Conservation (phyloP, 1,140 invertebrate species). For the Drosophila grimshawi region DNA sequence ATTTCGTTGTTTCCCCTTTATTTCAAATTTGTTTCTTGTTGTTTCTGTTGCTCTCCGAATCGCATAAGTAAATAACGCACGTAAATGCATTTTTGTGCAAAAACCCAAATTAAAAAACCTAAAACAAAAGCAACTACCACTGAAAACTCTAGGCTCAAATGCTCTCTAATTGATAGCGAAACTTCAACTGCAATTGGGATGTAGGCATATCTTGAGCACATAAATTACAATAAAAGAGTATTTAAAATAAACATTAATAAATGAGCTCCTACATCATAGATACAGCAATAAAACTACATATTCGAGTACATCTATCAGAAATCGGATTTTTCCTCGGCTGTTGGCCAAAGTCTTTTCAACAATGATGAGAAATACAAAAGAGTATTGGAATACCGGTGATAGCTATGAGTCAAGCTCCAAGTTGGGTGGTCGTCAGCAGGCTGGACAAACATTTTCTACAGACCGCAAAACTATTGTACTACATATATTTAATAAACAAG, state of each 20-base stretch:
- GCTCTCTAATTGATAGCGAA: slow-evolving; percentile 24
- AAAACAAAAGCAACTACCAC: slow-evolving; percentile 16
- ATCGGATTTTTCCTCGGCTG: not conserved
- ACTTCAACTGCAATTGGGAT: too few species aligned
- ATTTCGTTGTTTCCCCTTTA: slow-evolving; percentile 21
- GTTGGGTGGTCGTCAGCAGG: slow-evolving; percentile 18
- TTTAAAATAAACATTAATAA: not conserved
- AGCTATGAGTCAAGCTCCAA: not conserved
- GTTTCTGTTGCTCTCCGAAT: slow-evolving; percentile 16
- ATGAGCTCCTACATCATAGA: not conserved
- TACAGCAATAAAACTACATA: not conserved
- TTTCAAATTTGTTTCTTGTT: slow-evolving; percentile 21
- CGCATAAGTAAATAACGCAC: slow-evolving; percentile 79
- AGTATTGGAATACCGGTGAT: slow-evolving; percentile 3
- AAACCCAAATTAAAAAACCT: slow-evolving; percentile 57
- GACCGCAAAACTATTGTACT: slow-evolving; percentile 72
- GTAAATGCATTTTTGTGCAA: slow-evolving; percentile 69
- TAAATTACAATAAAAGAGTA: not conserved
- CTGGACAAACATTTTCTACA: slow-evolving; percentile 47
- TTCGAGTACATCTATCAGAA: not conserved
- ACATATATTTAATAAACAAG: slow-evolving; percentile 78
- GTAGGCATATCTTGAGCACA: too few species aligned
- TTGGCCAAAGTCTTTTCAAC: not conserved
- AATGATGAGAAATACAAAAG: not conserved
- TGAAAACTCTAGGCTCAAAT: slow-evolving; percentile 6